Evolutionary conservation across 2,797 vertebrate species (phyloP).

Genomic region (Mus minutoides): DNA sequence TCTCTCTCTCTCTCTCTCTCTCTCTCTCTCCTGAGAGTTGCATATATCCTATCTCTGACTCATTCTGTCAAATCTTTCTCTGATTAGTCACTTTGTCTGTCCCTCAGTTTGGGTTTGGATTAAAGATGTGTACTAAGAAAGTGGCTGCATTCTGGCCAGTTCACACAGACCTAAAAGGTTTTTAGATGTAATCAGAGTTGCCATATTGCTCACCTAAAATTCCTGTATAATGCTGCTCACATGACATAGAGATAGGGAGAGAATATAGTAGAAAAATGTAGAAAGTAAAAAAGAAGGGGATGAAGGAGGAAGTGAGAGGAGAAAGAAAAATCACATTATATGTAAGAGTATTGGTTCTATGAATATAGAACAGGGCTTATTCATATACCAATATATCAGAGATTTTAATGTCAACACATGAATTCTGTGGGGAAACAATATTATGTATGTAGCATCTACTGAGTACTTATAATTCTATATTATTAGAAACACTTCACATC

Average conservation of each 20-base stretch:
- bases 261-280: not conserved
- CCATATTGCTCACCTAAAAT: not conserved
- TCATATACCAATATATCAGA: not conserved
- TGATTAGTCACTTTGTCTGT: not conserved
- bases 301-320: not conserved
- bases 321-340: not conserved
- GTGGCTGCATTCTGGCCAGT: not conserved
- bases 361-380: not conserved
- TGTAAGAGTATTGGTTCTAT: not conserved
- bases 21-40: not conserved
- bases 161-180: not conserved
- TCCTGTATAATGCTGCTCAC: not conserved
- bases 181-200: not conserved
- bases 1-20: not conserved
- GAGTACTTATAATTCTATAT: not conserved
- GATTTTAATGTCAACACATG: not conserved
- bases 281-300: not conserved
- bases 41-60: not conserved
- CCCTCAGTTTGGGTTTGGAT: not conserved
- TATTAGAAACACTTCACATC: not conserved
- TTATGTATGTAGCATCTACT: not conserved
- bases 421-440: not conserved
- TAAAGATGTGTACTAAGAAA: not conserved
- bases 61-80: not conserved
- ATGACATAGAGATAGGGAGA: not conserved